Conservation (phyloP, 2,797 vertebrate genomes). For the Pseudomugil gertrudae region DNA sequence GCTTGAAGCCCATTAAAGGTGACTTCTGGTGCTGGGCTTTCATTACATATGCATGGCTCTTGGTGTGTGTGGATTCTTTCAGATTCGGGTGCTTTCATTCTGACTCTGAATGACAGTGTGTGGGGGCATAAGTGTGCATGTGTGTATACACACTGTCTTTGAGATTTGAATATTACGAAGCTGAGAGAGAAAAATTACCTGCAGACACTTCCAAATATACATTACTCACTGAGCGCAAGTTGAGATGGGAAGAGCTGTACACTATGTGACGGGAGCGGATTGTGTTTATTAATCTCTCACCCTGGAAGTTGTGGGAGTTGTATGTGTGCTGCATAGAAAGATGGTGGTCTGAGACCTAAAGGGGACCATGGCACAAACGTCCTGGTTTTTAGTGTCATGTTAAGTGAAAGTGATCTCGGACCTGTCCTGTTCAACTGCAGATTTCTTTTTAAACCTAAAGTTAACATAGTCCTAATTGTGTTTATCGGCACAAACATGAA, state of each 20-base stretch:
- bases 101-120: not conserved
- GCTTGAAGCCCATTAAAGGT: conserved; percentile 14
- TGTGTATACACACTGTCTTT: conserved; percentile 9
- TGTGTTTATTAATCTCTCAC: conserved; percentile 48
- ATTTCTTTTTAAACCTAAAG: too few species aligned
- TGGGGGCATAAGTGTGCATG: not conserved
- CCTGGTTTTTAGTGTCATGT: too few species aligned
- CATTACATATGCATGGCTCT: not conserved
- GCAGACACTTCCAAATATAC: conserved; percentile 34
- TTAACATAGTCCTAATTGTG: too few species aligned
- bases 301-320: conserved; percentile 29
- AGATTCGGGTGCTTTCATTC: not conserved
- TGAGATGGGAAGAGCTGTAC: conserved; percentile 44
- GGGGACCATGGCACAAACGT: too few species aligned
- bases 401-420: too few species aligned
- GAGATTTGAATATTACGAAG: conserved; percentile 42
- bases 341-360: not conserved
- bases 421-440: too few species aligned
- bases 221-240: conserved; percentile 43
- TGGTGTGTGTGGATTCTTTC: not conserved
- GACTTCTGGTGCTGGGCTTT: not conserved
- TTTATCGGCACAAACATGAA: too few species aligned
- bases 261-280: conserved; percentile 43
- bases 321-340: conserved; percentile 13
- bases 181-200: conserved; percentile 36